Percentiles rank a stretch among this genome's conserved stretches.
phyloP scores from a whole-genome alignment of 2,888 invertebrate species.

The Cremastobaeus sp. region DNA sequence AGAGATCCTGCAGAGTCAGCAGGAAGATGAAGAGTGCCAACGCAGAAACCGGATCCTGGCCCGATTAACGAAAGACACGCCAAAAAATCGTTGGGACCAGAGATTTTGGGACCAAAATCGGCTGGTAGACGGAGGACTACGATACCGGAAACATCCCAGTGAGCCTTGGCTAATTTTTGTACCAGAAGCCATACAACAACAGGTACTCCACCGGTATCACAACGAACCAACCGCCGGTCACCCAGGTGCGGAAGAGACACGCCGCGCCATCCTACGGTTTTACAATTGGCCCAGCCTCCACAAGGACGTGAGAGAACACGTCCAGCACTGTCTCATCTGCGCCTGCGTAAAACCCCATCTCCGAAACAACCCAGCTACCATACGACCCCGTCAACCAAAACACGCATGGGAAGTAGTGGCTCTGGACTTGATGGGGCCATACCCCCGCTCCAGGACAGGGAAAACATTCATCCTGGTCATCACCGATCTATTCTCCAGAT shows the following conservation, averaged over 20 bases:
- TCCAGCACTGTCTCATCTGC: background rate
- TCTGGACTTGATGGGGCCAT: constrained; percentile 55
- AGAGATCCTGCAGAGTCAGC: background rate
- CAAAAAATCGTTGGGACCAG: background rate
- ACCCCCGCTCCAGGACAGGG: constrained; percentile 32
- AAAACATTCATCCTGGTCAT: constrained; percentile 25
- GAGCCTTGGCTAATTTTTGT: constrained; percentile 4
- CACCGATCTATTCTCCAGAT: constrained; percentile 7
- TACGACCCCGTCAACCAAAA: background rate
- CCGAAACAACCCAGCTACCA: background rate
- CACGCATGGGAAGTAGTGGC: constrained; percentile 28
- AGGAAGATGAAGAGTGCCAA: background rate
- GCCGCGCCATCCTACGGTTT: background rate
- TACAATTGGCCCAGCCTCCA: background rate
- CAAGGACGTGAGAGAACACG: background rate
- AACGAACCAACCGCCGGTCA: background rate
- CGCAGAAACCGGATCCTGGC: background rate
- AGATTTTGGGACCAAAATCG: background rate
- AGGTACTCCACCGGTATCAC: constrained; percentile 1
- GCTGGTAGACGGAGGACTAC: background rate
- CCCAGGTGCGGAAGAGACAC: background rate
- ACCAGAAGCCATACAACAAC: background rate
- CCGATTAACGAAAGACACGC: background rate
- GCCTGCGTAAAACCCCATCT: background rate
- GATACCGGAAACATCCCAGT: background rate